Percentiles rank a stretch among this genome's conserved stretches.
phyloP scores from a whole-genome alignment of 2,797 vertebrate species.

The Bucorvus abyssinicus region DNA sequence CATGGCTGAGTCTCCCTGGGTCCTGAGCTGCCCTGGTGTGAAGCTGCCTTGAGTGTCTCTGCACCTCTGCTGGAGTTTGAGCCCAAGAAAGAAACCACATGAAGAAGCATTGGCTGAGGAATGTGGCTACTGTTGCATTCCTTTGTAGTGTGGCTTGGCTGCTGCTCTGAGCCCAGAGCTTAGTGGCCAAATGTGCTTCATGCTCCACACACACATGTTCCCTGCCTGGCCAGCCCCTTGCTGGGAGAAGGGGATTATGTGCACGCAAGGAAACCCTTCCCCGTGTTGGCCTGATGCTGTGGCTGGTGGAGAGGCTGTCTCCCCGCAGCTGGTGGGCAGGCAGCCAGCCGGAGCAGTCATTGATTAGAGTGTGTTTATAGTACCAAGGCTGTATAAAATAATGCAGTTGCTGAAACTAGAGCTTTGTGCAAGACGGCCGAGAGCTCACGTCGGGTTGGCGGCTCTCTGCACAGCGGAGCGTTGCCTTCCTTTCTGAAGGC shows the following conservation, averaged over 20 bases:
- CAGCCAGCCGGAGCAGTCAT: not conserved
- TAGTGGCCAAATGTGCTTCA: not conserved
- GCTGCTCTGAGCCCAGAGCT: not conserved
- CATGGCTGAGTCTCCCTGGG: not conserved
- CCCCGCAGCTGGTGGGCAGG: not conserved
- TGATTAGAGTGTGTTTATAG: not conserved
- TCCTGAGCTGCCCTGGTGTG: not conserved
- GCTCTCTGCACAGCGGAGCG: accelerated
- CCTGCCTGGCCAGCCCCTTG: not conserved
- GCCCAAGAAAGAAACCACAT: not conserved
- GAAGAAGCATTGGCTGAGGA: not conserved
- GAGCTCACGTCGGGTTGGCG: not conserved
- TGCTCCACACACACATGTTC: accelerated
- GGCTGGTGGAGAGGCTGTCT: not conserved
- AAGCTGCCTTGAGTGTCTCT: not conserved
- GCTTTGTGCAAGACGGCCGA: not conserved
- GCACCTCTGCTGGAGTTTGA: not conserved
- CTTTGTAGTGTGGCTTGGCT: not conserved
- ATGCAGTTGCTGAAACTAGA: conserved; percentile 18
- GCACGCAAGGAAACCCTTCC: not conserved
- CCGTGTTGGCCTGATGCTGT: not conserved
- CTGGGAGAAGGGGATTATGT: not conserved
- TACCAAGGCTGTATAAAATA: not conserved
- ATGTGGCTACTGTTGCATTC: accelerated
- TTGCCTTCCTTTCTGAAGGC: conserved; percentile 2